Percentiles rank a stretch among this genome's conserved stretches.
Evolutionary conservation across 2,797 vertebrate genomes (phyloP).

Genomic region (Yasuhikotakia modesta): DNA sequence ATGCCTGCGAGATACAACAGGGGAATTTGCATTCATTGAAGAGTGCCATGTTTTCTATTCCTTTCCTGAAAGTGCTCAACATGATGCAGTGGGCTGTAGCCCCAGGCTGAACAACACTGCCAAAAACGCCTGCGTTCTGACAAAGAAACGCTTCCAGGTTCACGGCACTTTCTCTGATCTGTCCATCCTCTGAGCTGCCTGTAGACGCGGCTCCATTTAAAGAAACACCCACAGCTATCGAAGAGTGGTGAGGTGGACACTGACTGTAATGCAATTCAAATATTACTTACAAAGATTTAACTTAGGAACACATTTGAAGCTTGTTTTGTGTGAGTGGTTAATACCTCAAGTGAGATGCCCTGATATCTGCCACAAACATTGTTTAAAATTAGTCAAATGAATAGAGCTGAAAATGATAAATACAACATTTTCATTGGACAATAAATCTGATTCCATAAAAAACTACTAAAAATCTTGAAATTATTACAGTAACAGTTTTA

Average conservation of each 20-base stretch:
- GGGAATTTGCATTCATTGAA: conserved; percentile 56
- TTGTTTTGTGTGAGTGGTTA: background rate
- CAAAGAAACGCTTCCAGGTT: conserved; percentile 56
- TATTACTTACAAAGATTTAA: background rate
- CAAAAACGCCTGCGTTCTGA: conserved; percentile 67
- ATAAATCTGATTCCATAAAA: conserved; percentile 4
- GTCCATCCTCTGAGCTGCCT: conserved; percentile 54
- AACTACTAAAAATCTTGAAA: background rate
- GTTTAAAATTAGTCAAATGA: background rate
- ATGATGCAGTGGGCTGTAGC: conserved; percentile 77
- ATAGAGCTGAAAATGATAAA: background rate
- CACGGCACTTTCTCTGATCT: conserved; percentile 53
- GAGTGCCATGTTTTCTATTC: conserved; percentile 47
- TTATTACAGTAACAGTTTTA: background rate
- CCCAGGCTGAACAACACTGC: conserved; percentile 75
- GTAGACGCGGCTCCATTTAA: conserved; percentile 37
- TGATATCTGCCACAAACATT: background rate
- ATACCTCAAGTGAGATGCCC: background rate
- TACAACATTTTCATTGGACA: background rate
- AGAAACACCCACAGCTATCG: conserved; percentile 28
- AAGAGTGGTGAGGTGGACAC: conserved; percentile 20
- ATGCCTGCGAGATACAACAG: conserved; percentile 47
- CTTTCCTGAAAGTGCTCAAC: conserved; percentile 61
- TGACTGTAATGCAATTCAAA: background rate
- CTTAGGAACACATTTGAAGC: background rate